Evolutionary conservation across 2,113 vertebrate species (phyloP).

Genomic region (Poeciliopsis prolifica): DNA sequence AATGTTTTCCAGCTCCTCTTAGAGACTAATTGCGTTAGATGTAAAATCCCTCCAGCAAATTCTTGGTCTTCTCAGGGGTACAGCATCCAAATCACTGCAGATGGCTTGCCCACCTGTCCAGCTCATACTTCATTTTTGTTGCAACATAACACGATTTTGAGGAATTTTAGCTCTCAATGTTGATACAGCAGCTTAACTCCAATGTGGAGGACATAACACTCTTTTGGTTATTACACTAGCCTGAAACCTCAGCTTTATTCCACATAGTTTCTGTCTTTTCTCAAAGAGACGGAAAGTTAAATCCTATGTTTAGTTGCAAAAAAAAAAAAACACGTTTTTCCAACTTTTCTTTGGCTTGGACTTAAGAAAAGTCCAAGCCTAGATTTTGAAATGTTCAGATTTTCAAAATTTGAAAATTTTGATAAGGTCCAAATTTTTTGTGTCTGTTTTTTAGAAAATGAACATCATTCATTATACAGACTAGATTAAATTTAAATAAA

Average conservation of each 20-base stretch:
- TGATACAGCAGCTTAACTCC: not conserved
- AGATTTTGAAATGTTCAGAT: no score
- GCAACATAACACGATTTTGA: not conserved
- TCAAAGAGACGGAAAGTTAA: not conserved
- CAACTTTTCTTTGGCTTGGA: not conserved
- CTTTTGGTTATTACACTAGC: not conserved
- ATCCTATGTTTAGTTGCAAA: not conserved
- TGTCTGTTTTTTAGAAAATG: no score
- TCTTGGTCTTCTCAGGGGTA: not conserved
- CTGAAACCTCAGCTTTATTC: not conserved
- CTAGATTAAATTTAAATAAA: not conserved
- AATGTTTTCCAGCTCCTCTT: not conserved
- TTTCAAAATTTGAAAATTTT: no score
- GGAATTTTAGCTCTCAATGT: not conserved
- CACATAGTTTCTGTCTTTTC: not conserved
- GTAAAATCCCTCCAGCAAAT: not conserved
- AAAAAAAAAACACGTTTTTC: not conserved
- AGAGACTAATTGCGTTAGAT: not conserved
- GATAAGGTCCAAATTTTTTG: no score
- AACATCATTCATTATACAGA: not conserved
- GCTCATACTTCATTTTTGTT: not conserved
- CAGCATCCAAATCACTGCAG: not conserved
- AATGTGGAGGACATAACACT: not conserved
- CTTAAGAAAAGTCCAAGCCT: not conserved
- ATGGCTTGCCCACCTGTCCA: not conserved